phyloP scores from a whole-genome alignment of 2,888 invertebrate species.

The Macrostomum cliftonense region DNA sequence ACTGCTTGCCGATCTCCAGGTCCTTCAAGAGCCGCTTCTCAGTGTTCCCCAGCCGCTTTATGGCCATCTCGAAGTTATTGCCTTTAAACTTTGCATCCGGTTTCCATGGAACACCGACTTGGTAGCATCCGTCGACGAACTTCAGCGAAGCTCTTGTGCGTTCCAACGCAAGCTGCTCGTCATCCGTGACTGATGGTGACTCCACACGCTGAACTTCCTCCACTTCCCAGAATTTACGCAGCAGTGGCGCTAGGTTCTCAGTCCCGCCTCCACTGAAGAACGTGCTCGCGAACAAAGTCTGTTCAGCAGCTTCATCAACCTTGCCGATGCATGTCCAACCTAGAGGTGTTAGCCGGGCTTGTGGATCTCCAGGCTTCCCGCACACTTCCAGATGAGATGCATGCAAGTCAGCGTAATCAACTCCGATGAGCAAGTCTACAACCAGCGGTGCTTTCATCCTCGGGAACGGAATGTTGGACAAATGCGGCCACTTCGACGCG shows the following conservation, averaged over 20 bases:
- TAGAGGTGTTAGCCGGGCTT: conserved; percentile 5
- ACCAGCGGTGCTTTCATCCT: background rate
- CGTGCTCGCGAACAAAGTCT: too few species aligned
- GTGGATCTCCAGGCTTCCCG: conserved; percentile 5
- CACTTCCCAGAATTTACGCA: conserved; percentile 12
- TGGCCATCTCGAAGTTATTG: too few species aligned
- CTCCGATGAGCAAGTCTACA: conserved; percentile 6
- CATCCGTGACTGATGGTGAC: too few species aligned
- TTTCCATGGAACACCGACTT: too few species aligned
- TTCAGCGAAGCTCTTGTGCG: too few species aligned
- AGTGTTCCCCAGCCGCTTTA: too few species aligned
- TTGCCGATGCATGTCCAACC: conserved; percentile 5
- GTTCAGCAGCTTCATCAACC: background rate
- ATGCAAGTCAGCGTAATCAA: conserved; percentile 2
- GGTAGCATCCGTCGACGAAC: too few species aligned
- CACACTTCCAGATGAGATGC: background rate
- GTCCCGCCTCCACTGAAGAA: background rate
- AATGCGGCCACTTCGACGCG: conserved; percentile 1
- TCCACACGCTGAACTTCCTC: conserved; percentile 1
- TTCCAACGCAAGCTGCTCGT: too few species aligned
- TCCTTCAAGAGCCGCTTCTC: background rate
- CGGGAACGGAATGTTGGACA: conserved; percentile 3
- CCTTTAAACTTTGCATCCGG: too few species aligned
- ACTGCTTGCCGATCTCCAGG: too few species aligned
- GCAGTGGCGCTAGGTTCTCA: background rate